Conservation (phyloP, 1,140 invertebrate species). For the Sycophila sp. region DNA sequence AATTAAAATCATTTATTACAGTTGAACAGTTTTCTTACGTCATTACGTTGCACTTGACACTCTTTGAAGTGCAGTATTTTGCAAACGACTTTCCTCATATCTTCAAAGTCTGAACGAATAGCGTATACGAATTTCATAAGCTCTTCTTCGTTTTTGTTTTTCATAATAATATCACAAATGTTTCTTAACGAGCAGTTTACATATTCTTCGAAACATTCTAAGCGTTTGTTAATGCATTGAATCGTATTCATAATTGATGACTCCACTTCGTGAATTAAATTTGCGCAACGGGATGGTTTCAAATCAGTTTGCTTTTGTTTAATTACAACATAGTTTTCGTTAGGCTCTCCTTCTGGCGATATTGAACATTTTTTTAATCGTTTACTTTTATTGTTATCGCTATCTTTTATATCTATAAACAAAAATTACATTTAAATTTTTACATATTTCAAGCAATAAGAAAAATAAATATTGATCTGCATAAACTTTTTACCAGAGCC, state of each 20-base stretch:
- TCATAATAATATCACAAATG: slow-evolving; percentile 1
- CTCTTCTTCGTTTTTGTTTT: slow-evolving; percentile 34
- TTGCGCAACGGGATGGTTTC: not conserved
- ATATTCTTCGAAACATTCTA: slow-evolving; percentile 15
- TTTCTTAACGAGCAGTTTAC: slow-evolving; percentile 14
- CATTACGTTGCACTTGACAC: slow-evolving; percentile 34
- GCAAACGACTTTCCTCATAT: not conserved
- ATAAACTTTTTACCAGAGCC: slow-evolving; percentile 41
- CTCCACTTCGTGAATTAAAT: not conserved
- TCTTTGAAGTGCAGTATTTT: not conserved
- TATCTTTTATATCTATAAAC: not conserved
- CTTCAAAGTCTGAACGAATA: slow-evolving; percentile 58
- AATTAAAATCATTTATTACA: too few relatives aligned
- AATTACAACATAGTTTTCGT: slow-evolving; percentile 5
- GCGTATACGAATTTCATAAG: slow-evolving; percentile 52
- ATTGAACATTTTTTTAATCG: not conserved
- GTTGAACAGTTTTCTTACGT: slow-evolving; percentile 41
- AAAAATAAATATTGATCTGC: too few relatives aligned
- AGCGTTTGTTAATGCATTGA: not conserved
- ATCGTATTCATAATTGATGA: not conserved
- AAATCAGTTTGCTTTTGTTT: not conserved
- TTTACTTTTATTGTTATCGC: not conserved
- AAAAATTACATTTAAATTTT: too few relatives aligned
- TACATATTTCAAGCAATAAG: not conserved
- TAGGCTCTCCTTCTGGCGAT: not conserved